Evolutionary conservation across 2,888 invertebrate genomes (phyloP).

Genomic region (Cetonia aurata): DNA sequence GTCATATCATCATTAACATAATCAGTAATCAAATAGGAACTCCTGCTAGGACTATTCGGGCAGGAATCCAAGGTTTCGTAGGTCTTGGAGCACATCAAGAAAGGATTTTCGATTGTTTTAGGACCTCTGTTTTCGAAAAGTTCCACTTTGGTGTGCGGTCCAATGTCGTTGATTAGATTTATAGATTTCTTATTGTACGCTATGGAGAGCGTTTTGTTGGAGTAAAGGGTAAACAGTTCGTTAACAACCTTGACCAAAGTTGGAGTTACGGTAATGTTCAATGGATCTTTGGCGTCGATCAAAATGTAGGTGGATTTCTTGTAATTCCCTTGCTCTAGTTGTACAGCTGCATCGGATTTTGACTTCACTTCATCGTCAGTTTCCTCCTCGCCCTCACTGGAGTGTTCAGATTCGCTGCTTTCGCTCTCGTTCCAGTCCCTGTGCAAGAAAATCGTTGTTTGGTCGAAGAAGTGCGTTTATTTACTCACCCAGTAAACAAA

Average conservation of each 20-base stretch:
- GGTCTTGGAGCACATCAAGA: slow-evolving; percentile 70
- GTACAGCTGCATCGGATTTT: slow-evolving; percentile 45
- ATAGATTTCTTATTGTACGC: slow-evolving; percentile 63
- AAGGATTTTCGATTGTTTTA: slow-evolving; percentile 66
- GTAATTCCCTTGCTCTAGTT: slow-evolving; percentile 51
- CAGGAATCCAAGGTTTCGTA: slow-evolving; percentile 74
- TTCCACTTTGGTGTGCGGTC: slow-evolving; percentile 72
- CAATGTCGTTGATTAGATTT: slow-evolving; percentile 75
- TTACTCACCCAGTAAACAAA: slow-evolving; percentile 78
- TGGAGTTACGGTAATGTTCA: slow-evolving; percentile 79
- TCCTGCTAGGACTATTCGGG: slow-evolving; percentile 71
- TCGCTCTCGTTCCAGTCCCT: slow-evolving; percentile 67
- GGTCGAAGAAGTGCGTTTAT: no score
- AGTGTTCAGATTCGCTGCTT: slow-evolving; percentile 67
- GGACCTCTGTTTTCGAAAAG: slow-evolving; percentile 69
- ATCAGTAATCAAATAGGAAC: slow-evolving; percentile 54
- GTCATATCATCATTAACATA: slow-evolving; percentile 54
- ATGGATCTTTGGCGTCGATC: slow-evolving; percentile 75
- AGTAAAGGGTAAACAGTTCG: slow-evolving; percentile 64
- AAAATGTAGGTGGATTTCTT: slow-evolving; percentile 76
- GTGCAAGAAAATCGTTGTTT: background rate
- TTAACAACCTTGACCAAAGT: slow-evolving; percentile 70
- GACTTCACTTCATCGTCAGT: slow-evolving; percentile 57
- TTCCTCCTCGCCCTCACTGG: slow-evolving; percentile 69
- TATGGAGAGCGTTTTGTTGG: slow-evolving; percentile 65